Evolutionary conservation across 2,113 vertebrate species (phyloP).

Genomic region (Orthonyx spaldingii): DNA sequence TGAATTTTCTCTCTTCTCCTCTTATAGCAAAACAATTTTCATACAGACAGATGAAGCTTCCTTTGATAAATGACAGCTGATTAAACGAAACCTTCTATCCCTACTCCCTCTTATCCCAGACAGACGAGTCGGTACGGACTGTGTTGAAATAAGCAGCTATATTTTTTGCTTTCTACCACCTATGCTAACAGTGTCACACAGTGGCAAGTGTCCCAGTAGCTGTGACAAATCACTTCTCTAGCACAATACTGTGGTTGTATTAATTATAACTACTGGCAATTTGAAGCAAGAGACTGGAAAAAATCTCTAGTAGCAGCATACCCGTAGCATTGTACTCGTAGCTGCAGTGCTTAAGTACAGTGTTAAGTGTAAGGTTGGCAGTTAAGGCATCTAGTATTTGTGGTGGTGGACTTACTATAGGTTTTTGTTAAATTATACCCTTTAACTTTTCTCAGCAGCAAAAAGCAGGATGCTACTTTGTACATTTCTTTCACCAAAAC

Average conservation of each 20-base stretch:
- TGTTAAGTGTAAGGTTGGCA: neutral
- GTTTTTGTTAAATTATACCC: neutral
- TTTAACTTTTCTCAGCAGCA: slow-evolving; percentile 8
- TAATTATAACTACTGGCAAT: slow-evolving; percentile 14
- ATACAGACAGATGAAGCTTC: neutral
- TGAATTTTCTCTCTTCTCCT: slow-evolving; percentile 3
- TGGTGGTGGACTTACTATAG: neutral
- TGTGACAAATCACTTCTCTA: slow-evolving; percentile 17
- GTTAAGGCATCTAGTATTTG: neutral
- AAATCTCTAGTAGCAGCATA: neutral
- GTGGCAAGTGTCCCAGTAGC: neutral
- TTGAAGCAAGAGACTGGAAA: neutral
- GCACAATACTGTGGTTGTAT: neutral
- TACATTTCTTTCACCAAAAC: slow-evolving; percentile 32
- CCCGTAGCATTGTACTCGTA: neutral
- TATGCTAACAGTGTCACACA: neutral
- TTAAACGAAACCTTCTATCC: neutral
- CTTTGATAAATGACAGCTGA: slow-evolving; percentile 4
- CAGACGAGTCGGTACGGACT: fast-evolving
- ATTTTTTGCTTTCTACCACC: neutral
- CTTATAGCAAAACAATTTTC: neutral
- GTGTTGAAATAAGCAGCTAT: neutral
- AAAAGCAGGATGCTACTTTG: slow-evolving; percentile 25
- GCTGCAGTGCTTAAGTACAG: neutral
- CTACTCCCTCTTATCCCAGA: neutral